Conservation (phyloP, 2,888 invertebrate genomes). For the Cephus sareptanus region DNA sequence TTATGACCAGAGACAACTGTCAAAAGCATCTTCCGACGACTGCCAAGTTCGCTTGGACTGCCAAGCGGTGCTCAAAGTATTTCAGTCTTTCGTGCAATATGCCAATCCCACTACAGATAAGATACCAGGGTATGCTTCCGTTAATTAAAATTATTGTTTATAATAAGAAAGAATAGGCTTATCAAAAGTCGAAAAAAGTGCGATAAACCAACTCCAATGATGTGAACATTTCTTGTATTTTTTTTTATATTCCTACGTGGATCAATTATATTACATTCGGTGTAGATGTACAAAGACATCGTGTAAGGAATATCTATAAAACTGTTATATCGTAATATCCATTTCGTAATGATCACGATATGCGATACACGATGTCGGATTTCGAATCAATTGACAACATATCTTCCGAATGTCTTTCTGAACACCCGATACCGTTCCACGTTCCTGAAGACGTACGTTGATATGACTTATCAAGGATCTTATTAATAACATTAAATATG, state of each 20-base stretch:
- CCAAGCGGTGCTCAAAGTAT: background rate
- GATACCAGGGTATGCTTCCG: background rate
- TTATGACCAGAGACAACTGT: background rate
- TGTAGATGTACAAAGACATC: background rate
- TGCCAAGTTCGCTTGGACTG: background rate
- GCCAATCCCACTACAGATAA: background rate
- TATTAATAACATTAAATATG: background rate
- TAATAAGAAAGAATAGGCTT: background rate
- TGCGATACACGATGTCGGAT: background rate
- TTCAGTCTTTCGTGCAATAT: background rate
- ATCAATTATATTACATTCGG: background rate
- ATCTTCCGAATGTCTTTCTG: background rate
- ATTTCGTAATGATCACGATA: background rate
- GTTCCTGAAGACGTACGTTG: background rate
- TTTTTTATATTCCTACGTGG: too few relatives aligned
- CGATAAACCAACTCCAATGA: background rate
- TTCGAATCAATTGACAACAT: background rate
- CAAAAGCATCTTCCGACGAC: background rate
- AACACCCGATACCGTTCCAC: background rate
- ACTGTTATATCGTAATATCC: background rate
- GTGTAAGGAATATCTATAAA: background rate
- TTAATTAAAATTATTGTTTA: background rate
- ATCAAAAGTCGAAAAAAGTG: background rate
- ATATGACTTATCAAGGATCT: background rate
- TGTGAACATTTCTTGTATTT: too few relatives aligned